Evolutionary conservation across 2,888 invertebrate genomes (phyloP), one percentile per base, ranked within the genome.

Genomic region (Athalia circularis): DNA sequence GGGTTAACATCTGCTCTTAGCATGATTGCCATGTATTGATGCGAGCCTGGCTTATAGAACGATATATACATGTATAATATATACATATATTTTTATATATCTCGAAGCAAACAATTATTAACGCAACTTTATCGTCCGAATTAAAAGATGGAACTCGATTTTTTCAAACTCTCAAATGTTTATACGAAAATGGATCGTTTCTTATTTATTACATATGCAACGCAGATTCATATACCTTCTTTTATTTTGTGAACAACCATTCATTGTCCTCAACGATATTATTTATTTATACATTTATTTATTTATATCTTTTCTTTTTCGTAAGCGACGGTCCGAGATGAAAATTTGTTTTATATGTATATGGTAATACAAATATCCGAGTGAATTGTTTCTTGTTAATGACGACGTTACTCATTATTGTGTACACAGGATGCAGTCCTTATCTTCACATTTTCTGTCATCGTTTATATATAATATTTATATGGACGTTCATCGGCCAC

Each of bases 1-100:
- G 87, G 87, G 86, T 86, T 88, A 88, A 88, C 87, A 88, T 88
- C 88, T 88, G 88, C 88, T 88, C 87, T 88, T 88, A 88, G 86
- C 86, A 87, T 87, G 88, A 88, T 88, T 88, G 87, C 87, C 84
- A 86, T 87, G 87, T 88, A 88, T 87, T 86, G 88, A 87, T 87
- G 87, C 86, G 84, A 83, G 82, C 86, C 85, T 47, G 83, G 82
- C 83, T 81, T 78, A 81, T 78, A 81, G 83, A n/a, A n/a, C n/a
- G n/a, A n/a, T n/a, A n/a, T 82, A 84, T 83, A 85, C 85, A 83
- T 85, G 85, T 84, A 86, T 84, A 85, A 82, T 84, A 84, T 83
- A 9, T n/a, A n/a, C n/a, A n/a, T n/a, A n/a, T n/a, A n/a, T n/a
- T n/a, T n/a, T n/a, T n/a, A 29, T 15, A 7, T 75, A 64, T 13